phyloP scores from a whole-genome alignment of 2,888 invertebrate species.

The Eupithecia subfuscata region DNA sequence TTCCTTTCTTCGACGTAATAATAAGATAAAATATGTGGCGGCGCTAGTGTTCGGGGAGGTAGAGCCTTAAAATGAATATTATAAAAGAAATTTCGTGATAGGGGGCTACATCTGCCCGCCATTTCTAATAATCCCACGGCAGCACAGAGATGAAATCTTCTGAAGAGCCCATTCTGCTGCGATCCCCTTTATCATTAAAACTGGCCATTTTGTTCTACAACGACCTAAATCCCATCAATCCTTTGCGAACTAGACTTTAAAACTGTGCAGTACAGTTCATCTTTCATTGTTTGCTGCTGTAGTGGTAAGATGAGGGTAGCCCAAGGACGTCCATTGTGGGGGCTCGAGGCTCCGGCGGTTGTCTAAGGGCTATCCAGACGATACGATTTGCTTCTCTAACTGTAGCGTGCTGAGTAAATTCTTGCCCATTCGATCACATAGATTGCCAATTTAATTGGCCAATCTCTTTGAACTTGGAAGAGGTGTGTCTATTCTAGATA shows the following conservation, averaged over 20 bases:
- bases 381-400: not conserved
- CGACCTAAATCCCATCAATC: slow-evolving; percentile 21
- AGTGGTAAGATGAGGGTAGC: slow-evolving; percentile 62
- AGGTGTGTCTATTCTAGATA: not conserved
- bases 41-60: no score
- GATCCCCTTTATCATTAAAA: slow-evolving; percentile 62
- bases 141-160: slow-evolving; percentile 49
- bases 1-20: no score
- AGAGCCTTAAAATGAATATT: no score
- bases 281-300: slow-evolving; percentile 40
- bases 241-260: slow-evolving; percentile 41
- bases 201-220: slow-evolving; percentile 36
- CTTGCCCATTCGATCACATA: not conserved
- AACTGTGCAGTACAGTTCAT: slow-evolving; percentile 44
- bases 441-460: not conserved
- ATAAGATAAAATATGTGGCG: no score
- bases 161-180: slow-evolving; percentile 49
- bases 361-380: slow-evolving; percentile 1
- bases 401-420: not conserved
- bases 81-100: not conserved
- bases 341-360: slow-evolving; percentile 56
- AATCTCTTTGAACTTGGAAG: not conserved
- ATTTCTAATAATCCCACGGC: slow-evolving; percentile 42
- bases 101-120: slow-evolving; percentile 21
- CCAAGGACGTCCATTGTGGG: slow-evolving; percentile 77